phyloP scores from a whole-genome alignment of 2,888 invertebrate species.

The Selenia dentaria region DNA sequence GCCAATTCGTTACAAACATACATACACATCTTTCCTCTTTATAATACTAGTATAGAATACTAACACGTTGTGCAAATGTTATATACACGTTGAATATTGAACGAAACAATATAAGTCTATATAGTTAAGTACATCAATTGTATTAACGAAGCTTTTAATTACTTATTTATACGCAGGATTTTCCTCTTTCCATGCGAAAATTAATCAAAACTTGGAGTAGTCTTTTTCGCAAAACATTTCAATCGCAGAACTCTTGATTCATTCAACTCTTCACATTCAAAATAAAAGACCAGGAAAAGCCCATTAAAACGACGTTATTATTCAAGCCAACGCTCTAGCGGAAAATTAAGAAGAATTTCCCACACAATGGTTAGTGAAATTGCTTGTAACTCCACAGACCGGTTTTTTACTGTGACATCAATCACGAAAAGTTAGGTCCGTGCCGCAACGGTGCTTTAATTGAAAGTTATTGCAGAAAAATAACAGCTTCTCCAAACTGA shows the following conservation, averaged over 20 bases:
- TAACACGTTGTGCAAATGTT: too few species aligned
- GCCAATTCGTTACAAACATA: too few species aligned
- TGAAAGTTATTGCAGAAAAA: constrained; percentile 49
- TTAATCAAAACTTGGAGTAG: too few species aligned
- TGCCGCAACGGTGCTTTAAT: constrained; percentile 42
- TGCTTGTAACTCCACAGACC: constrained; percentile 49
- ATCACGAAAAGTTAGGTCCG: constrained; percentile 45
- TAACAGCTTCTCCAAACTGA: constrained; percentile 27
- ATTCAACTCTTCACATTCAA: constrained; percentile 45
- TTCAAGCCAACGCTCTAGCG: constrained; percentile 60
- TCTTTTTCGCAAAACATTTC: constrained; percentile 26
- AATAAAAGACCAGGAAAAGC: constrained; percentile 61
- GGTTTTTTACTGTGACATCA: constrained; percentile 49
- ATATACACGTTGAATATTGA: too few species aligned
- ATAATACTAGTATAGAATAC: too few species aligned
- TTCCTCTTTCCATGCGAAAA: not conserved
- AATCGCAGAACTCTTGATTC: constrained; percentile 40
- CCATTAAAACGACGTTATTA: constrained; percentile 65
- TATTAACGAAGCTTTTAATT: too few species aligned
- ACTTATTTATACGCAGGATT: too few species aligned
- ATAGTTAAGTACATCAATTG: too few species aligned
- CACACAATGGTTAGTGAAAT: constrained; percentile 62
- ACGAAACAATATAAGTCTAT: too few species aligned
- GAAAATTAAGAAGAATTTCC: constrained; percentile 72
- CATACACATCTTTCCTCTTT: too few species aligned